Evolutionary conservation across 2,888 invertebrate species (phyloP), one percentile per base, ranked within the genome.

Genomic region (Piscicola geometra): DNA sequence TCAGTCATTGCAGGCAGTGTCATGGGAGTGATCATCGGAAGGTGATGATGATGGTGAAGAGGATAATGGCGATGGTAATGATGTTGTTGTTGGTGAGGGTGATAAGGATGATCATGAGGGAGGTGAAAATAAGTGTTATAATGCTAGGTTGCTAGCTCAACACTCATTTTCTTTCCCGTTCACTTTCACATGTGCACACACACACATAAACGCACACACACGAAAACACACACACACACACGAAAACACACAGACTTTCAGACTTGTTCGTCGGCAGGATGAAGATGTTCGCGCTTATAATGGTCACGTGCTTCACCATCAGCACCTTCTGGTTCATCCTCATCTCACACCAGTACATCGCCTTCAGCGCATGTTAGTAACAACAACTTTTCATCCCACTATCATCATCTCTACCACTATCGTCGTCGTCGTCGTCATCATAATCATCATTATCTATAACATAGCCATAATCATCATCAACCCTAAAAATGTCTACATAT

Each of bases 311-410:
- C 0, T 75, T 47, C 56, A 68, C 71, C 15, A 25, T 78, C n/a
- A 76, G 76, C 9, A 77, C 79, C n/a, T 76, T 77, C 74, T 75
- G 76, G 71, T 78, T 80, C 75, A 41, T 78, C 1, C 74, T 80
- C 35, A 25, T 80, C 3, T 69, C 78, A 2, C 50, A 75, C 21
- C 71, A 41, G 21, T 80, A 77, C 73, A 76, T 80, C 15, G 52
- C 76, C n/a, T 76, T 60, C 68, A 70, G 69, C 18, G 28, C 36
- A 36, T 64, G 79, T 77, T 1, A 64, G 76, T 75, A 28, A 15
- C 41, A 41, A 9, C 15, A 5, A 41, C 15, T 41, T 41, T 15
- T 15, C 41, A 41, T 41, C 41, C 5, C 41, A 41, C 41, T 9
- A 41, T 41, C 15, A 41, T 41, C 41, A 41, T 41, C 15, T 15